phyloP scores from a whole-genome alignment of 2,888 invertebrate genomes.

The Noctua comes region DNA sequence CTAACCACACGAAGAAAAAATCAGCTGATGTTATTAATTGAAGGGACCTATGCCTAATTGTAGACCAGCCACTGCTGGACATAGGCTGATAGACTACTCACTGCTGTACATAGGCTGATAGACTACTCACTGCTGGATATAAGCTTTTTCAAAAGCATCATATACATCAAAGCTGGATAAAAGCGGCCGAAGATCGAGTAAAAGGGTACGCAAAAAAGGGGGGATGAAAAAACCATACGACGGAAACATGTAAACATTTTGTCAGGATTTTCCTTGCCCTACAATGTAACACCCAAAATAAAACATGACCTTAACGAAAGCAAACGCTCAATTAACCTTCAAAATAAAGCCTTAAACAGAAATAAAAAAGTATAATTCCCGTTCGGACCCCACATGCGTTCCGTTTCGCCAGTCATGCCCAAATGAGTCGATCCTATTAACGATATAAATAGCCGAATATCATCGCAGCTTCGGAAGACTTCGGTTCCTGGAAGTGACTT shows the following conservation, averaged over 20 bases:
- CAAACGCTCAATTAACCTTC: constrained; percentile 50
- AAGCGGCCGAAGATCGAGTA: not conserved
- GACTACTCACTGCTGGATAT: not conserved
- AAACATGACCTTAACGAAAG: constrained; percentile 15
- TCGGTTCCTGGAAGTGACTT: constrained; percentile 58
- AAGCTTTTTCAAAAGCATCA: not conserved
- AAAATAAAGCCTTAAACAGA: constrained; percentile 33
- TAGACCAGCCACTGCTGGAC: no score
- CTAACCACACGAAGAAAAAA: no score
- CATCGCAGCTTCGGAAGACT: constrained; percentile 64
- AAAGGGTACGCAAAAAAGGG: not conserved
- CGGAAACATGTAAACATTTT: not conserved
- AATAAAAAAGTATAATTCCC: constrained; percentile 14
- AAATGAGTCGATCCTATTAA: constrained; percentile 86
- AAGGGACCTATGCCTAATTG: no score
- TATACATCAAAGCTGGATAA: not conserved
- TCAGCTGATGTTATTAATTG: no score
- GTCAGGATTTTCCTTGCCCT: not conserved
- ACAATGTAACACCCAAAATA: constrained; percentile 1
- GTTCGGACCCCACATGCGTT: constrained; percentile 83
- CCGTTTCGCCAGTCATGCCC: constrained; percentile 83
- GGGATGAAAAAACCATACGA: not conserved
- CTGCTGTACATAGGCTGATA: not conserved
- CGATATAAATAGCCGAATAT: constrained; percentile 81
- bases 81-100: no score